These are phyloP conservation scores for Sylvia atricapilla DNA, from an alignment of 2,113 vertebrate species.

Conservation along the genomic window DNA sequence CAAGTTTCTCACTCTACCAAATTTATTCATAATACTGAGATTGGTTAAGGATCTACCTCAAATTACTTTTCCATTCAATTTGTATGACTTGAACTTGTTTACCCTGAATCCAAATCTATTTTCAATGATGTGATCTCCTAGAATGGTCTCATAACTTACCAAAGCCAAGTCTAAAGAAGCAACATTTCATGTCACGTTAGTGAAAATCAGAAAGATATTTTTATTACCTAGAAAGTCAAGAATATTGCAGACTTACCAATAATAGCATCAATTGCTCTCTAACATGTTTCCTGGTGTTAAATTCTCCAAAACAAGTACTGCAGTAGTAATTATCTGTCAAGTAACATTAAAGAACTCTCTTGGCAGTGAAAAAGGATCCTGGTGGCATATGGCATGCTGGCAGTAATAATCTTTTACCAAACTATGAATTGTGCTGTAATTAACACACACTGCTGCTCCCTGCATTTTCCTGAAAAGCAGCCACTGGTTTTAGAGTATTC, in stretches of 20 bases:
- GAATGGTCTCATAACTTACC: not conserved
- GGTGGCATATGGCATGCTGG: not conserved
- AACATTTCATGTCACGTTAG: not conserved
- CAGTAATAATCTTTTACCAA: not conserved
- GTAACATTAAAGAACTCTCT: not conserved
- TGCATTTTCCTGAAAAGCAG: constrained; percentile 7
- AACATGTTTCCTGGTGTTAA: not conserved
- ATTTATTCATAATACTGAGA: not conserved
- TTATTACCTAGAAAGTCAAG: not conserved
- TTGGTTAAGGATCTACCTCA: not conserved
- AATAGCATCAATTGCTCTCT: not conserved
- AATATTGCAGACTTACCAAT: not conserved
- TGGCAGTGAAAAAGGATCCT: not conserved
- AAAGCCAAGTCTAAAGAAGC: not conserved
- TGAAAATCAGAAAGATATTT: not conserved
- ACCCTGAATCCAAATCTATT: not conserved
- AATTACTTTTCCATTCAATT: not conserved
- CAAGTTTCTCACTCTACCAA: not conserved
- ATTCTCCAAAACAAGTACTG: not conserved
- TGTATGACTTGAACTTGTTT: not conserved
- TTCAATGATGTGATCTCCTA: not conserved
- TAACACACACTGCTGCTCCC: not conserved
- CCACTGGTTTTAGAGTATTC: not conserved
- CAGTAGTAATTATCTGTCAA: constrained; percentile 8
- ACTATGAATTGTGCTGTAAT: not conserved